phyloP scores from a whole-genome alignment of 30 jellyfish, hydroid and myxozoan species.

The Nemopilema nomurai region DNA sequence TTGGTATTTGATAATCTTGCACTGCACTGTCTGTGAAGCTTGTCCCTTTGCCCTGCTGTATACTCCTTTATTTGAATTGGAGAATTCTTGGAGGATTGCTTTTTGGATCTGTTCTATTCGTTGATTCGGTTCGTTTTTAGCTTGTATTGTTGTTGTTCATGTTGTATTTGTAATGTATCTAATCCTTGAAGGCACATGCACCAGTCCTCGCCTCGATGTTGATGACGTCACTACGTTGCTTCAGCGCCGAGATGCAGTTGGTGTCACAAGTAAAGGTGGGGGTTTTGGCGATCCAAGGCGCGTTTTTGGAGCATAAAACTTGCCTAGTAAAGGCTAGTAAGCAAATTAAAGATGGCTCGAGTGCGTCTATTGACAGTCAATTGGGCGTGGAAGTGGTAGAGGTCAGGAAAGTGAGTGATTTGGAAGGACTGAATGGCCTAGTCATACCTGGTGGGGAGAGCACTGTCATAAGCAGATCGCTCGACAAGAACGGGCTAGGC shows the following conservation, averaged over 20 bases:
- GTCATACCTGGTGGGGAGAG: slow-evolving; percentile 98
- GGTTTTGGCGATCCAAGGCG: slow-evolving; percentile 94
- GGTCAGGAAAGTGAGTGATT: slow-evolving; percentile 32
- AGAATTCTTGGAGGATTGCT: no score
- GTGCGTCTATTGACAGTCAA: background rate
- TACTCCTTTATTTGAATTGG: no score
- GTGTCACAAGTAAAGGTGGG: slow-evolving; percentile 53
- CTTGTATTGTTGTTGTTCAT: no score
- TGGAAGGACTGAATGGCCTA: slow-evolving; percentile 74
- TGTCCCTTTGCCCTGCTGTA: no score
- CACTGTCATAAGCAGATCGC: slow-evolving; percentile 76
- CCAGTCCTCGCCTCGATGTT: background rate
- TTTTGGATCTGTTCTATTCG: no score
- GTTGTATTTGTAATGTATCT: no score
- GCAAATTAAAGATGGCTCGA: background rate
- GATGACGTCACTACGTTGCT: background rate
- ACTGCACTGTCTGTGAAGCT: no score
- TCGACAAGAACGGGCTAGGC: slow-evolving; percentile 64
- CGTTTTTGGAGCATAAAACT: slow-evolving; percentile 81
- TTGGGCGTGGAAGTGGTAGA: slow-evolving; percentile 46
- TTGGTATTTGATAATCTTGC: no score
- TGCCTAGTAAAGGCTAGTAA: slow-evolving; percentile 47
- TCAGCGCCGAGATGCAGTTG: background rate
- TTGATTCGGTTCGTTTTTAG: no score
- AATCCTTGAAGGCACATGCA: no score